phyloP scores from a whole-genome alignment of 1,140 invertebrate genomes.

The Glomeris maerens region DNA sequence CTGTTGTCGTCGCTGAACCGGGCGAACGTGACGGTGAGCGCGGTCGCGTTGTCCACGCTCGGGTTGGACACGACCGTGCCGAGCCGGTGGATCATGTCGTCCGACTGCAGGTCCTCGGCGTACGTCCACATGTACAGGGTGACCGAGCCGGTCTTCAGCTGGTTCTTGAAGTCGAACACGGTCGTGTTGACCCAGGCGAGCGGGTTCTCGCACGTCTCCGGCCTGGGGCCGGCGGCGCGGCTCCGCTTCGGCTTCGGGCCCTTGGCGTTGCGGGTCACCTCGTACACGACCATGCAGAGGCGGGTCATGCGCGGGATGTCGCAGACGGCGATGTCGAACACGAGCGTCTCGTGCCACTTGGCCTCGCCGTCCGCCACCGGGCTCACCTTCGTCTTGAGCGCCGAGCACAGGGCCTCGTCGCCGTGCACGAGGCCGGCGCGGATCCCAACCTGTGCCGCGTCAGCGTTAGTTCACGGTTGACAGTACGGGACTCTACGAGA shows the following conservation, averaged over 20 bases:
- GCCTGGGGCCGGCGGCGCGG: conserved; percentile 28
- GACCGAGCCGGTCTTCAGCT: conserved; percentile 64
- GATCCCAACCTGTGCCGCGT: conserved; percentile 48
- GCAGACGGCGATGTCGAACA: conserved; percentile 56
- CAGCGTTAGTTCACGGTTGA: not conserved
- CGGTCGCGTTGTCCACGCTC: conserved; percentile 57
- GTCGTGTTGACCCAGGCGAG: conserved; percentile 89
- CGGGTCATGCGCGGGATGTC: conserved; percentile 78
- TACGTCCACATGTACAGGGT: conserved; percentile 84
- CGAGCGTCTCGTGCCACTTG: conserved; percentile 61
- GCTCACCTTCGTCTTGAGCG: conserved; percentile 46
- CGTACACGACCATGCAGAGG: conserved; percentile 77
- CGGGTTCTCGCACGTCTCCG: conserved; percentile 59
- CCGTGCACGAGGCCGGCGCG: conserved; percentile 74
- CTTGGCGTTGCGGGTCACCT: conserved; percentile 56
- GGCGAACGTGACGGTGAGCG: conserved; percentile 65
- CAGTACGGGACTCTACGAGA: too few relatives aligned
- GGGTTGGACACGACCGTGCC: conserved; percentile 77
- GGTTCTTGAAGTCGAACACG: conserved; percentile 82
- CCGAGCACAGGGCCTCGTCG: conserved; percentile 60
- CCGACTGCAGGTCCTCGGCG: conserved; percentile 61
- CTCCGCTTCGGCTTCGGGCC: conserved; percentile 43
- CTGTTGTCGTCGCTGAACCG: conserved; percentile 50
- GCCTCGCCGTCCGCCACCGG: conserved; percentile 46
- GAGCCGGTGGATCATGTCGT: conserved; percentile 69